Evolutionary conservation across 2,797 vertebrate species (phyloP).

Genomic region (Phrynocephalus forsythii): DNA sequence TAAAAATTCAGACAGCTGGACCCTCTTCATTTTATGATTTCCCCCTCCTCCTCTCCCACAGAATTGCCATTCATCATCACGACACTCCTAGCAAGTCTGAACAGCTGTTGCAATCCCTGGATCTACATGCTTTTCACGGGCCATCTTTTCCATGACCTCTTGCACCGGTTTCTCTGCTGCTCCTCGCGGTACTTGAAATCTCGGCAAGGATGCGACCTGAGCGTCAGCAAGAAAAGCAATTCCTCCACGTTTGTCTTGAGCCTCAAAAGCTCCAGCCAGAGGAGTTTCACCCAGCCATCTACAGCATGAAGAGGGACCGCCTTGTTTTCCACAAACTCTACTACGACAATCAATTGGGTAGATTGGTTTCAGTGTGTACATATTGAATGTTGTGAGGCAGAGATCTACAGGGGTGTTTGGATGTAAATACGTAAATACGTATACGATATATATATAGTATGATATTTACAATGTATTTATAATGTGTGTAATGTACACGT

Average conservation of each 20-base stretch:
- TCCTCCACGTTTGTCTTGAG: constrained; percentile 83
- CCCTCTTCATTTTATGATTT: not conserved
- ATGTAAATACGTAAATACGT: not conserved
- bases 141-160: constrained; percentile 91
- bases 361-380: not conserved
- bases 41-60: constrained; percentile 58
- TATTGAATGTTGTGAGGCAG: not conserved
- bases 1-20: not conserved
- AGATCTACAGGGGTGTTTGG: not conserved
- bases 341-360: rapidly evolving
- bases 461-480: constrained; percentile 24
- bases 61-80: constrained; percentile 93
- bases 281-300: constrained; percentile 83
- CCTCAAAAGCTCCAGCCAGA: constrained; percentile 85
- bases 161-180: constrained; percentile 87
- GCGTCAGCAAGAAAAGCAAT: constrained; percentile 81
- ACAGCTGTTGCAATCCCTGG: constrained; percentile 99
- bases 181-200: constrained; percentile 74
- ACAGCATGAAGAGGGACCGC: constrained; percentile 71
- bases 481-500: not conserved
- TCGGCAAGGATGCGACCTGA: constrained; percentile 76
- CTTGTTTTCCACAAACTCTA: rapidly evolving
- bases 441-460: not conserved
- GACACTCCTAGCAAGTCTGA: constrained; percentile 96
- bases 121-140: constrained; percentile 98